A percentile compares a stretch with the other conserved stretches of the same genome.
phyloP scores from a whole-genome alignment of 2,113 vertebrate species.

The Rhabdomys dilectus region DNA sequence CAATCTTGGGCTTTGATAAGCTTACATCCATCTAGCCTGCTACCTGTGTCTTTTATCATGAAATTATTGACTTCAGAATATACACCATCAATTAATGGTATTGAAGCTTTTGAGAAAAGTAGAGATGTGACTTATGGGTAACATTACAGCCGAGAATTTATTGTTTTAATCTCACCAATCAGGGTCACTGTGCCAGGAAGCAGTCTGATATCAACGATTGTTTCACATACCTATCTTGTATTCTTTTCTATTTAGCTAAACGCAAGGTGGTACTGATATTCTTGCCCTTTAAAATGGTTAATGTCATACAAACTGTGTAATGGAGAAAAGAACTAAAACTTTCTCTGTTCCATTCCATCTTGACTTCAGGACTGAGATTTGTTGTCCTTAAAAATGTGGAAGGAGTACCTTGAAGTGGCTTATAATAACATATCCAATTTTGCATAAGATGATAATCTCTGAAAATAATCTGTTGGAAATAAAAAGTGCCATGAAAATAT shows the following conservation, averaged over 20 bases:
- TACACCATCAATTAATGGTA: constrained; percentile 40
- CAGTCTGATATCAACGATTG: constrained; percentile 30
- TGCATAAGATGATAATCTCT: constrained; percentile 41
- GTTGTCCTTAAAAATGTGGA: background rate
- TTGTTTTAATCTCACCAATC: constrained; percentile 23
- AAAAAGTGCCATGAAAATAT: background rate
- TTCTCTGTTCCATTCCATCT: background rate
- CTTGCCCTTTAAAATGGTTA: constrained; percentile 27
- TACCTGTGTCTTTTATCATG: constrained; percentile 43
- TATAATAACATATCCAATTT: constrained; percentile 5
- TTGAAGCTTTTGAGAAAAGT: constrained; percentile 44
- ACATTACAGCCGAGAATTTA: background rate
- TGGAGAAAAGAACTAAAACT: constrained; percentile 22
- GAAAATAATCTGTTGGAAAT: background rate
- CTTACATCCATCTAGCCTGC: constrained; percentile 59
- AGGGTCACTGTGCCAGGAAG: background rate
- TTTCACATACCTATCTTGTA: background rate
- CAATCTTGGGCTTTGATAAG: constrained; percentile 77
- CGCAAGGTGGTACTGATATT: background rate
- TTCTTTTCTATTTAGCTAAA: background rate
- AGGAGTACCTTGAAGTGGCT: background rate
- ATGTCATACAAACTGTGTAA: constrained; percentile 45
- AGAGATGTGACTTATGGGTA: constrained; percentile 58
- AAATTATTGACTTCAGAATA: background rate
- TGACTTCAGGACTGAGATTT: constrained; percentile 38